phyloP scores from a whole-genome alignment of 2,113 vertebrate genomes.

The Petroica traversi region DNA sequence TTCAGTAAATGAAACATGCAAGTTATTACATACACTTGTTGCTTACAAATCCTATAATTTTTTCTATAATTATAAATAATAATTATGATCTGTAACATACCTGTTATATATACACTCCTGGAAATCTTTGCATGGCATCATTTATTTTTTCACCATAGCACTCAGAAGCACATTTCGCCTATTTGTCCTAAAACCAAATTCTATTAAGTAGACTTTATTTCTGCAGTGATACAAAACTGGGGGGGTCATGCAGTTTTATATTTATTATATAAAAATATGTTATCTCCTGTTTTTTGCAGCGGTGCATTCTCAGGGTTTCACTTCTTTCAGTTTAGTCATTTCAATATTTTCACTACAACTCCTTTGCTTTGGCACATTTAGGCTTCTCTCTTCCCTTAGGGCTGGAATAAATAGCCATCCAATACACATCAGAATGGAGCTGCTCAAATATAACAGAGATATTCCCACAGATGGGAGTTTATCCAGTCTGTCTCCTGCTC shows the following conservation, averaged over 20 bases:
- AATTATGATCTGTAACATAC: background rate
- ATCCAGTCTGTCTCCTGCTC: background rate
- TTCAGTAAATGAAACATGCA: background rate
- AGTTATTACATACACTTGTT: background rate
- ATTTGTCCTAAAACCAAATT: background rate
- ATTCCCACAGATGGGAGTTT: background rate
- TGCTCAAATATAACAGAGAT: background rate
- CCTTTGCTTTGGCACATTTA: background rate
- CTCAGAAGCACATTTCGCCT: background rate
- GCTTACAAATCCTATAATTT: background rate
- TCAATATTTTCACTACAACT: background rate
- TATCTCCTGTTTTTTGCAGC: fast-evolving
- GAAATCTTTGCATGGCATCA: background rate
- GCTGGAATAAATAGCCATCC: background rate
- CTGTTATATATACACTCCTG: background rate
- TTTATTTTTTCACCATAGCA: background rate
- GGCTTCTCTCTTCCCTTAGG: background rate
- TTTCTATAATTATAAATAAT: background rate
- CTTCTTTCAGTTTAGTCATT: background rate
- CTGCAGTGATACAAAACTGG: background rate
- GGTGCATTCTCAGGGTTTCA: background rate
- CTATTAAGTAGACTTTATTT: background rate
- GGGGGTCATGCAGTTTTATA: background rate
- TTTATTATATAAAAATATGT: background rate
- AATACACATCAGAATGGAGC: background rate